Evolutionary conservation across 2,113 vertebrate species (phyloP).

Genomic region (Glaucomys volans): DNA sequence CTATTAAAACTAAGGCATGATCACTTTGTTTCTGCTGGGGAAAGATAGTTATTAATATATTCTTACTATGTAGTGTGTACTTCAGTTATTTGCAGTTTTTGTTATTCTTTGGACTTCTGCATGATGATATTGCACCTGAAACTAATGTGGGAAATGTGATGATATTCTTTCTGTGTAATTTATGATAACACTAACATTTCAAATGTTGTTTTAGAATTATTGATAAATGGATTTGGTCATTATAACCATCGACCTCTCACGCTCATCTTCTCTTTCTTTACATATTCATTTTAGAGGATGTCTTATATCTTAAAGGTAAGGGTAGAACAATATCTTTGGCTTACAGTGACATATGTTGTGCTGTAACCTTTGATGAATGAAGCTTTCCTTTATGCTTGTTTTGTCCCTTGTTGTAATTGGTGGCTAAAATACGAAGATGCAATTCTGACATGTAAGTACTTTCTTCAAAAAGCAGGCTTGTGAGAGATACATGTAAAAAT

Average conservation of each 20-base stretch:
- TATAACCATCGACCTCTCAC: conserved; percentile 91
- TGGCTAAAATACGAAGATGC: conserved; percentile 73
- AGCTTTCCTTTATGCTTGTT: conserved; percentile 80
- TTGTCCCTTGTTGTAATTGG: conserved; percentile 79
- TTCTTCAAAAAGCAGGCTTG: conserved; percentile 66
- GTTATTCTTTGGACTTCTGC: conserved; percentile 84
- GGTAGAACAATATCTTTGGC: conserved; percentile 88
- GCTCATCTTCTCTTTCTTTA: conserved; percentile 94
- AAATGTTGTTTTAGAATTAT: conserved; percentile 85
- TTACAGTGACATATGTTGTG: conserved; percentile 84
- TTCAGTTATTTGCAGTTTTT: conserved; percentile 77
- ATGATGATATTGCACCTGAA: conserved; percentile 84
- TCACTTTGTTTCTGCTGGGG: conserved; percentile 75
- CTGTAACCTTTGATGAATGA: conserved; percentile 81
- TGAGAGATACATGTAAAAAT: conserved; percentile 59
- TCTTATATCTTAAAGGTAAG: conserved; percentile 99
- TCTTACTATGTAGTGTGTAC: conserved; percentile 71
- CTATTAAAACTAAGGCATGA: conserved; percentile 82
- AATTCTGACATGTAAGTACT: conserved; percentile 73
- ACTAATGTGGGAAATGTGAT: conserved; percentile 78
- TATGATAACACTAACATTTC: conserved; percentile 86
- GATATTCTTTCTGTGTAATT: conserved; percentile 76
- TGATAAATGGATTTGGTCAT: conserved; percentile 86
- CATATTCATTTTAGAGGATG: conserved; percentile 98
- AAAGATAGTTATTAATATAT: conserved; percentile 80